Conservation (phyloP, 1,140 invertebrate genomes). For the Anoplolepis gracilipes region DNA sequence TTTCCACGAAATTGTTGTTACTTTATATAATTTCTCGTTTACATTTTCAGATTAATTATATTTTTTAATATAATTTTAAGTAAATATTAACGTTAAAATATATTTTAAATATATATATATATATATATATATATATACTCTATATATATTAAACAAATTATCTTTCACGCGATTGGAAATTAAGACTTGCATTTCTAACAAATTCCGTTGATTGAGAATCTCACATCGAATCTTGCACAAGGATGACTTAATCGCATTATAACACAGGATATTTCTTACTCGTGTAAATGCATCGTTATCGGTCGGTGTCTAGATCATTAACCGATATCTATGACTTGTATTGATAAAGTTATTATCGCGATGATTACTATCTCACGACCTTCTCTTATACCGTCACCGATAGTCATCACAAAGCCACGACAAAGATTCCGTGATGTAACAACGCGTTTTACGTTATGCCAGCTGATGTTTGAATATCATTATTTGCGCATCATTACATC, state of each 20-base stretch:
- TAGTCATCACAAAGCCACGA: constrained; percentile 2
- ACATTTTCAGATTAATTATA: background rate
- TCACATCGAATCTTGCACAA: background rate
- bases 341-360: constrained; percentile 69
- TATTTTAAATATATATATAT: background rate
- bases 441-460: constrained; percentile 26
- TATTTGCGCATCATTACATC: constrained; percentile 12
- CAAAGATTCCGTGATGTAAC: constrained; percentile 52
- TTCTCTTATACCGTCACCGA: constrained; percentile 54
- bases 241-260: background rate
- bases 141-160: background rate
- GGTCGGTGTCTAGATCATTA: constrained; percentile 23
- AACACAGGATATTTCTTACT: background rate
- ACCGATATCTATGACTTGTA: background rate
- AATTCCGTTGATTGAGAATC: background rate
- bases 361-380: constrained; percentile 56
- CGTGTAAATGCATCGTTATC: background rate
- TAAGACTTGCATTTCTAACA: too few species aligned
- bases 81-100: constrained; percentile 18
- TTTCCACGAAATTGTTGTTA: background rate
- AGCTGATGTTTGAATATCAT: constrained; percentile 21
- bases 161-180: background rate
- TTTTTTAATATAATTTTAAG: background rate
- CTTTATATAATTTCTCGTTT: background rate
- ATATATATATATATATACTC: too few species aligned